Evolutionary conservation across 2,797 vertebrate species (phyloP).

Genomic region (Cuniculus paca): DNA sequence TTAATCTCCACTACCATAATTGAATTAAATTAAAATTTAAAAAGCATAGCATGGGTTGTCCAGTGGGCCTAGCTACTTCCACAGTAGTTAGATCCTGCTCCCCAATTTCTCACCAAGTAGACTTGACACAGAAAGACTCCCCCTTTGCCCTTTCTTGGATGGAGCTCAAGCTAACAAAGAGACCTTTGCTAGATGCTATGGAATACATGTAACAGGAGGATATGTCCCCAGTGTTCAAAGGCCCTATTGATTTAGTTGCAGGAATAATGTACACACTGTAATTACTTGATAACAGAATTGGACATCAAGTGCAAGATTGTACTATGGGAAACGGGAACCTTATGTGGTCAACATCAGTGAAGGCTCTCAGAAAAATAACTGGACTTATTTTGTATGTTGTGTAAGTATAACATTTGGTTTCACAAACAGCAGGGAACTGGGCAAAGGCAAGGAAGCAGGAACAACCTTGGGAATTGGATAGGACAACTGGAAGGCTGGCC

Average conservation of each 20-base stretch:
- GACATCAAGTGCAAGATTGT: not conserved
- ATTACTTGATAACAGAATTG: constrained; percentile 29
- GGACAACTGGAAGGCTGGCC: not conserved
- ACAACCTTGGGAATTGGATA: not conserved
- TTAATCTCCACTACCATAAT: not conserved
- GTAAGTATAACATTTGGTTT: constrained; percentile 16
- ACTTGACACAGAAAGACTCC: not conserved
- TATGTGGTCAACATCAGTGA: not conserved
- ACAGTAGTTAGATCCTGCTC: not conserved
- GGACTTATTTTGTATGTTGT: constrained; percentile 27
- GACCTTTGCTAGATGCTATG: not conserved
- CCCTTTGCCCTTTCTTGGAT: not conserved
- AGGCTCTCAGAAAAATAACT: not conserved
- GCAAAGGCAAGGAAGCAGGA: not conserved
- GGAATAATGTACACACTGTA: not conserved
- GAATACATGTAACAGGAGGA: constrained; percentile 45
- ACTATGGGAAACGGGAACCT: not conserved
- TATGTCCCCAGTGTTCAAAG: not conserved
- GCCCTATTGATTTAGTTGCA: not conserved
- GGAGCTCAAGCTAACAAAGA: constrained; percentile 28
- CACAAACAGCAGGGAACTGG: not conserved
- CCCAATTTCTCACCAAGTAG: not conserved
- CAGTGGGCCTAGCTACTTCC: not conserved
- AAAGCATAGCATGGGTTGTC: not conserved
- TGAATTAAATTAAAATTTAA: not conserved